Conservation (phyloP, 1,140 invertebrate species). For the Halesus radiatus region DNA sequence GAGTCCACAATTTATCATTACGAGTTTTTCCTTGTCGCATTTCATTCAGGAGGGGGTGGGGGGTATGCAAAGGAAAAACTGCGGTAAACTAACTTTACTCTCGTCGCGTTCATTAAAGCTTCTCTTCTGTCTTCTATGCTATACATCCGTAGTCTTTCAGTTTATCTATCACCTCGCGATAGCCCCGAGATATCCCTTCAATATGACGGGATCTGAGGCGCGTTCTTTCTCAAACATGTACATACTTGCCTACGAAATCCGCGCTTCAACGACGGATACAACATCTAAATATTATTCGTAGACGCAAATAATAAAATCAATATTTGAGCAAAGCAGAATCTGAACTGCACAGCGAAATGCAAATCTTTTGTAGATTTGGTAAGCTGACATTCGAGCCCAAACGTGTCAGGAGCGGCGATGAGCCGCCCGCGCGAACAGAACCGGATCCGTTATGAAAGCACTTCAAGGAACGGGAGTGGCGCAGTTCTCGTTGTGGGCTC, state of each 20-base stretch:
- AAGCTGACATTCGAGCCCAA: not conserved
- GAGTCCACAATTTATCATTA: slow-evolving; percentile 33
- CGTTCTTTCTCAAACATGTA: slow-evolving; percentile 3
- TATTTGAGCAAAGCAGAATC: slow-evolving; percentile 29
- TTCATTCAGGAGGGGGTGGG: slow-evolving; percentile 29
- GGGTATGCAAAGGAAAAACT: not conserved
- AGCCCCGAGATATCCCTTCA: not conserved
- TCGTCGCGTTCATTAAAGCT: slow-evolving; percentile 1
- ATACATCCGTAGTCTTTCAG: slow-evolving; percentile 31
- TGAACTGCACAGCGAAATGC: not conserved
- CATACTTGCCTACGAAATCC: not conserved
- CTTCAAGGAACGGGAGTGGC: slow-evolving; percentile 54
- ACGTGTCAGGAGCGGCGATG: not conserved
- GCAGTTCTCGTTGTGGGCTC: slow-evolving; percentile 51
- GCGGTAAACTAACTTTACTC: not conserved
- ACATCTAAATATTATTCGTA: slow-evolving; percentile 1
- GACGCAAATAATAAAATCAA: slow-evolving; percentile 9
- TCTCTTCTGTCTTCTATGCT: not conserved
- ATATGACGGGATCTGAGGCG: slow-evolving; percentile 2
- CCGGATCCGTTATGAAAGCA: not conserved
- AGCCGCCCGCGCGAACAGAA: not conserved
- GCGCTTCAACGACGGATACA: not conserved
- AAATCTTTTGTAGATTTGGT: not conserved
- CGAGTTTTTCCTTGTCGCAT: slow-evolving; percentile 15
- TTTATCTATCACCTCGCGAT: not conserved